phyloP scores from a whole-genome alignment of 1,140 invertebrate species.

The Antheraea pernyi region DNA sequence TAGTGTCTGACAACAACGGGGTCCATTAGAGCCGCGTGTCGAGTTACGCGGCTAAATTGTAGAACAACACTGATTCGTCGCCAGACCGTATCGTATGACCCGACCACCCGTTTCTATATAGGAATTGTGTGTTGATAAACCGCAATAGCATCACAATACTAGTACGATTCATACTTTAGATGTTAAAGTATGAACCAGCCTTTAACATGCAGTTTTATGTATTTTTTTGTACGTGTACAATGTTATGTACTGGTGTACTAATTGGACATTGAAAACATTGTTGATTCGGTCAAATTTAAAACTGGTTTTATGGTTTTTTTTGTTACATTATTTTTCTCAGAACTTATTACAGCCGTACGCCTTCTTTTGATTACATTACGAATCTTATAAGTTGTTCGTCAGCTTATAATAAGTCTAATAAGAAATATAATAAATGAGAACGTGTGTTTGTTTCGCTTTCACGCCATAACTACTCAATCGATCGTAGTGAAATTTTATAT shows the following conservation, averaged over 20 bases:
- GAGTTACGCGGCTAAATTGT: conserved; percentile 70
- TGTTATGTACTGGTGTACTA: neutral
- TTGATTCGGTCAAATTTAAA: neutral
- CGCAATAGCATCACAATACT: neutral
- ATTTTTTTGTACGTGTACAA: neutral
- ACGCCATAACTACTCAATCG: no score
- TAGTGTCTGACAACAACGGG: conserved; percentile 27
- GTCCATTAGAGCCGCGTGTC: conserved; percentile 60
- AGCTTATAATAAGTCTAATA: no score
- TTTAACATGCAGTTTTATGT: neutral
- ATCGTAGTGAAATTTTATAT: no score
- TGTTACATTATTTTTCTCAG: neutral
- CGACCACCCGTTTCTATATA: conserved; percentile 1
- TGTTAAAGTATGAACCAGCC: neutral
- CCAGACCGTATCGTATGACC: conserved; percentile 50
- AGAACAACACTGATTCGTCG: conserved; percentile 63
- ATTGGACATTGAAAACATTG: neutral
- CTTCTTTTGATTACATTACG: no score
- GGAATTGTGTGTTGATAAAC: neutral
- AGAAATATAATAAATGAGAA: no score
- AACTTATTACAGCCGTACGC: no score
- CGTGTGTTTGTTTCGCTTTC: no score
- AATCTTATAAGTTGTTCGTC: no score
- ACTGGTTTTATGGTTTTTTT: neutral
- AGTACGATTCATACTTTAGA: neutral